A percentile compares a stretch with the other conserved stretches of the same genome.
Evolutionary conservation across 2,797 vertebrate species (phyloP).

Genomic region (Catamblyrhynchus diadema): DNA sequence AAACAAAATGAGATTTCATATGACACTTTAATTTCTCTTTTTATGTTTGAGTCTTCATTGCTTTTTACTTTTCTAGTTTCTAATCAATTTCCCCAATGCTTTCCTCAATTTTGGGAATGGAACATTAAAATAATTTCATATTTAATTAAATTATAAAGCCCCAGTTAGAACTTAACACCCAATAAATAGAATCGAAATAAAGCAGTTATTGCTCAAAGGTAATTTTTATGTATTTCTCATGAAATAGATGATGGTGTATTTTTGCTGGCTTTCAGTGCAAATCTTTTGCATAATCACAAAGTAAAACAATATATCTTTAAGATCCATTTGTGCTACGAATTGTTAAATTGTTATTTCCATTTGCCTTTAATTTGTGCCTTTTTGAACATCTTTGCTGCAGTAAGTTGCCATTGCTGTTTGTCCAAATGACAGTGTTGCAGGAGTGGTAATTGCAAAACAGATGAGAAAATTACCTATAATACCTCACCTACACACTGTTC

Average conservation of each 20-base stretch:
- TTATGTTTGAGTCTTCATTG: constrained; percentile 50
- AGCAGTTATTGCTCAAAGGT: constrained; percentile 63
- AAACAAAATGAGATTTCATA: constrained; percentile 64
- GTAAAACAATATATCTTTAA: constrained; percentile 1
- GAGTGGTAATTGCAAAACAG: background rate
- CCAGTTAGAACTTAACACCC: constrained; percentile 50
- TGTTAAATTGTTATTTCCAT: background rate
- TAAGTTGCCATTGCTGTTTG: background rate
- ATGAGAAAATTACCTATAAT: background rate
- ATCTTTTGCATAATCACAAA: constrained; percentile 34
- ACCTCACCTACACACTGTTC: background rate
- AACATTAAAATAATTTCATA: constrained; percentile 55
- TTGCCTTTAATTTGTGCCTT: background rate
- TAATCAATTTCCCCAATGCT: constrained; percentile 61
- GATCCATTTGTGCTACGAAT: background rate
- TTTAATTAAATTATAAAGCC: constrained; percentile 73
- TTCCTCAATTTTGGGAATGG: constrained; percentile 50
- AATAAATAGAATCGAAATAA: constrained; percentile 72
- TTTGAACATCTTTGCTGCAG: background rate
- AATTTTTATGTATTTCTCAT: constrained; percentile 61
- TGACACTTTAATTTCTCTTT: constrained; percentile 62
- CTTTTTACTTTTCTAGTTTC: constrained; percentile 62
- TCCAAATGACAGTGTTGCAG: background rate
- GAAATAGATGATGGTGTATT: constrained; percentile 25
- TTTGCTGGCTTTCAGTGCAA: constrained; percentile 22